These are phyloP conservation scores for Peromyscus nudipes DNA, from an alignment of 2,797 vertebrate genomes.

Conservation along the genomic window DNA sequence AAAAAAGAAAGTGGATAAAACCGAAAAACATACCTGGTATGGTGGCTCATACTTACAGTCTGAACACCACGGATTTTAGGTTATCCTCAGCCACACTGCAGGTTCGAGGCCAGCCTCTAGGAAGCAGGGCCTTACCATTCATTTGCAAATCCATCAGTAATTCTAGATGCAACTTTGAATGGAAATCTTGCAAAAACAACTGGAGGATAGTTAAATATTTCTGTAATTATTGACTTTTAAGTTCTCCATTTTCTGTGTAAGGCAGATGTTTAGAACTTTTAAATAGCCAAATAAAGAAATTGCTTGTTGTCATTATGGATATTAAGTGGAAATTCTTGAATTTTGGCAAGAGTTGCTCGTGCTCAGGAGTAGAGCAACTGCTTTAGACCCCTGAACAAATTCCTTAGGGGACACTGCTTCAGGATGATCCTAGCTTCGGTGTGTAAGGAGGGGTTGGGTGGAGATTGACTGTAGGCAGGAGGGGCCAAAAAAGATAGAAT, in stretches of 20 bases:
- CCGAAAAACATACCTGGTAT: not conserved
- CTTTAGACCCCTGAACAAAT: not conserved
- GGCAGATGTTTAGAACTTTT: not conserved
- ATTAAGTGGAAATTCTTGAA: not conserved
- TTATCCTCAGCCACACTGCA: not conserved
- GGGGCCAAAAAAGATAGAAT: not conserved
- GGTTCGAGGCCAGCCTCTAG: not conserved
- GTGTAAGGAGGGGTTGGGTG: not conserved
- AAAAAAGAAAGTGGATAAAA: not conserved
- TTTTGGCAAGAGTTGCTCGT: not conserved
- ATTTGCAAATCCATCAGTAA: not conserved
- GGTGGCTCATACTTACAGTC: not conserved
- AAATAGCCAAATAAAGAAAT: not conserved
- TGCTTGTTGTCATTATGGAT: not conserved
- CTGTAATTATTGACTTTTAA: not conserved
- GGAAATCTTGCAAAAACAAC: not conserved
- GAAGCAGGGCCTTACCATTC: not conserved
- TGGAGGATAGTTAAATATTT: constrained; percentile 2
- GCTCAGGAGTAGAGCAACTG: not conserved
- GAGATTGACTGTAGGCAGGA: not conserved
- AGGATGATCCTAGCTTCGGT: not conserved
- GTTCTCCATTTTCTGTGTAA: constrained; percentile 10
- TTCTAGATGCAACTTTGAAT: constrained; percentile 17
- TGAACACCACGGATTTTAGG: not conserved
- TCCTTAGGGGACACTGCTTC: not conserved